phyloP scores from a whole-genome alignment of 2,888 invertebrate genomes.

The Eudemis profundana region DNA sequence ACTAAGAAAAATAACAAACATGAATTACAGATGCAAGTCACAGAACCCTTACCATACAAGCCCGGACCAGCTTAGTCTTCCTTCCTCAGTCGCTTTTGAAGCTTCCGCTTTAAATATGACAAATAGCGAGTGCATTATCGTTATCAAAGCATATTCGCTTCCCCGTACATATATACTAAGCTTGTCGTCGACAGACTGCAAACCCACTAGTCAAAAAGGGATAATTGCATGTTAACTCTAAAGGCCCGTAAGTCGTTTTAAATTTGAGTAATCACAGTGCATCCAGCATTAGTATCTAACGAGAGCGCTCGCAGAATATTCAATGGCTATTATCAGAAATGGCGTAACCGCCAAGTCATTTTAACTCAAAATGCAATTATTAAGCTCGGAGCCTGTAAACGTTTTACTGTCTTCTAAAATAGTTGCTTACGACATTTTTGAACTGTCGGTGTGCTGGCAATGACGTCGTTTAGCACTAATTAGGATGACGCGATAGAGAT shows the following conservation, averaged over 20 bases:
- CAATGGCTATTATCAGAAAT: background rate
- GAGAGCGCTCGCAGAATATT: conserved; percentile 32
- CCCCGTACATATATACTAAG: conserved; percentile 38
- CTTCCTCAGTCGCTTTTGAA: background rate
- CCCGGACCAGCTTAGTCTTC: background rate
- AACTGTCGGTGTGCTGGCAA: conserved; percentile 19
- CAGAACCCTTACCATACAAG: background rate
- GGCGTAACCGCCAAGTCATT: background rate
- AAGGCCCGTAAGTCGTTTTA: background rate
- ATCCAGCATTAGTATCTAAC: conserved; percentile 37
- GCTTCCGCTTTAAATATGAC: conserved; percentile 30
- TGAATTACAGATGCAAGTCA: background rate
- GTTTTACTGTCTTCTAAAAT: background rate
- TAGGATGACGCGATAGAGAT: conserved; percentile 27
- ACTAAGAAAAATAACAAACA: background rate
- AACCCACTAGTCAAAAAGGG: background rate
- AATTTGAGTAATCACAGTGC: background rate
- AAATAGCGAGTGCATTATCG: conserved; percentile 41
- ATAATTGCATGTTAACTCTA: background rate
- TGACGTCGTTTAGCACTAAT: conserved; percentile 28
- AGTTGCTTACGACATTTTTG: background rate
- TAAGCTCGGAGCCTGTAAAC: background rate
- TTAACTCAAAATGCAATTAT: background rate
- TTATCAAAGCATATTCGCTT: conserved; percentile 38
- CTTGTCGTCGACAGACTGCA: conserved; percentile 33